Evolutionary conservation across 2,888 invertebrate species (phyloP).

Genomic region (Caenorhabditis drosophilae): DNA sequence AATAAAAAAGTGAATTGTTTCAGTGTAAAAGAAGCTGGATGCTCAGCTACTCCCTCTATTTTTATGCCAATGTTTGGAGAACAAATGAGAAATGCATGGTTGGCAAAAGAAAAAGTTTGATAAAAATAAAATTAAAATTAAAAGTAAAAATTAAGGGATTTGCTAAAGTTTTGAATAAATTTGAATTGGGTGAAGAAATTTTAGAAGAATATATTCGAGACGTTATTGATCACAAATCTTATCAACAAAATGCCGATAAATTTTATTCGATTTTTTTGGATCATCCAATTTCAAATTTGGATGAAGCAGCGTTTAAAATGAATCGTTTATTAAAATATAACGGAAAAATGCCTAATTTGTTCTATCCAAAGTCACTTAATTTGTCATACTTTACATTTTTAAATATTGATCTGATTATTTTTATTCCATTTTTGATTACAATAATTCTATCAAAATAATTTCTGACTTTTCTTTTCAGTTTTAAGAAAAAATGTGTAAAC

Average conservation of each 20-base stretch:
- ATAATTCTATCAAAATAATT: conserved; percentile 3
- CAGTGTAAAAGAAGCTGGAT: conserved; percentile 37
- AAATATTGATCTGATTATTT: conserved; percentile 12
- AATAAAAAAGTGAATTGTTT: too few species aligned
- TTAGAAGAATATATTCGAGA: conserved; percentile 21
- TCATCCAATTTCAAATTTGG: conserved; percentile 20
- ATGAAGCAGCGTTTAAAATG: conserved; percentile 30
- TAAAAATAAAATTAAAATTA: neutral
- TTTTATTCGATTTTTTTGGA: conserved; percentile 22
- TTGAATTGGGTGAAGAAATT: conserved; percentile 15
- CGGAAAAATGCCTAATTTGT: conserved; percentile 21
- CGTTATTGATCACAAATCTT: conserved; percentile 18
- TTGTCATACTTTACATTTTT: conserved; percentile 11
- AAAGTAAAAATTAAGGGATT: conserved; percentile 9
- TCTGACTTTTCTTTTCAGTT: too few species aligned
- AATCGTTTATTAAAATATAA: conserved; percentile 19
- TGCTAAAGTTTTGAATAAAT: conserved; percentile 30
- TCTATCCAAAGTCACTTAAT: conserved; percentile 23
- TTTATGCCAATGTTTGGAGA: conserved; percentile 44
- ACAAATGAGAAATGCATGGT: conserved; percentile 39
- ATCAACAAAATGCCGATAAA: conserved; percentile 22
- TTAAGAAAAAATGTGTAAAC: too few species aligned
- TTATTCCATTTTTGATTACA: conserved; percentile 7
- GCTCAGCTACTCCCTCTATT: conserved; percentile 28
- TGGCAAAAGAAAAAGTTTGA: conserved; percentile 24